These are phyloP conservation scores for Verasper variegatus DNA, from an alignment of 2,113 vertebrate genomes.

Conservation along the genomic window DNA sequence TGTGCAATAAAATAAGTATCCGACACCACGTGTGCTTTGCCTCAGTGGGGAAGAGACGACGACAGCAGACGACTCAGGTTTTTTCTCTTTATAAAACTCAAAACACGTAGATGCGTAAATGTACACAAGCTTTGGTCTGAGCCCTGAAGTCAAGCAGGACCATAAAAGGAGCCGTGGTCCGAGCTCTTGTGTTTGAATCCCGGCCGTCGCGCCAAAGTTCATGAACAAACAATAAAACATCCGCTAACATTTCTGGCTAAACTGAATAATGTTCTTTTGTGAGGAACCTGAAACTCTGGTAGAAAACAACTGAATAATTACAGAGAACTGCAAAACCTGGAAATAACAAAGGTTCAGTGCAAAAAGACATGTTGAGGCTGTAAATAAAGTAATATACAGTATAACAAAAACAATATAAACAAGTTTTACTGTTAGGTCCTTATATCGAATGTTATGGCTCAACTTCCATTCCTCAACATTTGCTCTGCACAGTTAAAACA, in stretches of 20 bases:
- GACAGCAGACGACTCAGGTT: not conserved
- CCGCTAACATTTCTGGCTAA: not conserved
- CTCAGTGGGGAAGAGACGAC: constrained; percentile 21
- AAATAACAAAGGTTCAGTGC: constrained; percentile 43
- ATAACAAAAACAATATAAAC: constrained; percentile 49
- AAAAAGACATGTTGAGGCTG: constrained; percentile 38
- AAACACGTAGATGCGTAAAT: constrained; percentile 46
- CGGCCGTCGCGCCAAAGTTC: constrained; percentile 11
- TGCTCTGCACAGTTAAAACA: constrained; percentile 25
- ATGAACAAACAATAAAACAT: constrained; percentile 12
- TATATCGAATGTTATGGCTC: constrained; percentile 61
- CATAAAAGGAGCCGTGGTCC: constrained; percentile 10
- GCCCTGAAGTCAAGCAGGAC: constrained; percentile 20
- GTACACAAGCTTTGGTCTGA: constrained; percentile 55
- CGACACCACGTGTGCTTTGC: constrained; percentile 8
- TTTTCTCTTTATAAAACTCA: constrained; percentile 68
- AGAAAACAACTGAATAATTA: constrained; percentile 14
- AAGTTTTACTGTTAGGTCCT: constrained; percentile 32
- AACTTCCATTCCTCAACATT: constrained; percentile 40
- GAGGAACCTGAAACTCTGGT: constrained; percentile 13
- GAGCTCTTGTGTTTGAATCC: not conserved
- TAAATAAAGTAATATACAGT: constrained; percentile 18
- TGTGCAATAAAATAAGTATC: constrained; percentile 72
- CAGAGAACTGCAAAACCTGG: constrained; percentile 4
- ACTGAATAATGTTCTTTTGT: constrained; percentile 10